Conservation (phyloP, 92 coral and sea anemone genomes). For the Porites divaricata region DNA sequence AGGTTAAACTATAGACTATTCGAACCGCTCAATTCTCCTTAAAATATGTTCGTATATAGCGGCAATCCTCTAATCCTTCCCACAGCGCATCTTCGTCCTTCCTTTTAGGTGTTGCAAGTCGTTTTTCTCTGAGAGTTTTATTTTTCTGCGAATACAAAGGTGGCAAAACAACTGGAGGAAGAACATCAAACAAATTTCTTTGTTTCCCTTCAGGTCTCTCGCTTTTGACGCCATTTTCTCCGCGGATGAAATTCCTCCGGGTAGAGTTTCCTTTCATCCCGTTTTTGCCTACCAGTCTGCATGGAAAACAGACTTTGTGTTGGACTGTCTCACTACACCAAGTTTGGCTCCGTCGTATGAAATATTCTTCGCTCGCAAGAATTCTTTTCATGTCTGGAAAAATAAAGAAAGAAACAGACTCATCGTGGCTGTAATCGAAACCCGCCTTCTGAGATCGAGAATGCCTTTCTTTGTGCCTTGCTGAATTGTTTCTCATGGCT, state of each 20-base stretch:
- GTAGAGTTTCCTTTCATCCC: not conserved
- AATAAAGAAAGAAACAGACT: constrained; percentile 2
- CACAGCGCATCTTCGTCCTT: not conserved
- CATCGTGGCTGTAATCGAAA: not conserved
- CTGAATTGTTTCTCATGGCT: not conserved
- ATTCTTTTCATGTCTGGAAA: constrained; percentile 1
- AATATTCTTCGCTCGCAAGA: constrained; percentile 4
- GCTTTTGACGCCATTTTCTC: not conserved
- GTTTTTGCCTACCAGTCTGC: not conserved
- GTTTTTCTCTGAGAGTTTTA: not conserved
- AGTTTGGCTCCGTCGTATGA: not conserved
- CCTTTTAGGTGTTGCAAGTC: not conserved
- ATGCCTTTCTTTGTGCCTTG: not conserved
- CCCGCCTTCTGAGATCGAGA: constrained; percentile 14
- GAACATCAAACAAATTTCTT: constrained; percentile 1
- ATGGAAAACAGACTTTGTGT: not conserved
- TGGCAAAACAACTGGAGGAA: constrained; percentile 27
- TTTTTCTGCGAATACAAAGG: constrained; percentile 26
- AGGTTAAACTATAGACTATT: too few species aligned
- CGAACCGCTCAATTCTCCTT: not conserved
- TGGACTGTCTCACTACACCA: not conserved
- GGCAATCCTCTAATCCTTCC: constrained; percentile 32
- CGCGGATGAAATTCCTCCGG: not conserved
- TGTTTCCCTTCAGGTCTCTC: not conserved
- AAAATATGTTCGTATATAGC: constrained; percentile 21